Evolutionary conservation across 2,888 invertebrate species (phyloP), one percentile per base, ranked within the genome.

Genomic region (Cactoblastis cactorum): DNA sequence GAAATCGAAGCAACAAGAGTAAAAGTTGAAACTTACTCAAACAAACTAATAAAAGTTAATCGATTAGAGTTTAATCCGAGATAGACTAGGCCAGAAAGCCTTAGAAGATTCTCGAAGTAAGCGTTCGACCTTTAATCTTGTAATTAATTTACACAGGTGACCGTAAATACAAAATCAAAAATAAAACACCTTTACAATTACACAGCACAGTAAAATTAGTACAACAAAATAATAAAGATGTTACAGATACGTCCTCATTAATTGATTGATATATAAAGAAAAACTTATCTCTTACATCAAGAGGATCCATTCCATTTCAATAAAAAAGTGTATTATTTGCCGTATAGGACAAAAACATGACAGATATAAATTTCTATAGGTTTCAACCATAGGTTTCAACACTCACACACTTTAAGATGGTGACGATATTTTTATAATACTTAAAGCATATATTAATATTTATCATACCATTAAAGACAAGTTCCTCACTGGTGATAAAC

Each of bases 21-120:
- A 54, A 60, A 56, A 58, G 57, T 53, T 51, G 52, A 54, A 56
- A 53, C 43, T 47, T 51, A 52, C 46, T 46, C 45, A 47, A 54
- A 51, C 52, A 54, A 50, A 17, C 41, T 18, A 35, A 19, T 24
- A 37, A 39, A 49, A 49, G 33, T 39, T 39, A 53, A 56, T 56
- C 53, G 59, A 58, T 51, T 56, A 45, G 45, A 17, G 8, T 37
- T 17, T 35, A 15, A 32, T 41, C 45, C n/a, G 19, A 37, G 17
- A 56, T 51, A 57, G 61, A 71, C 62, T 72, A 66, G 70, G 67
- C 67, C 62, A 53, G 49, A 54, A 22, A 55, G 53, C 59, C 54
- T 12, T 14, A 53, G 53, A 51, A 53, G 48, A 49, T 57, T 54
- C 34, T 45, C 32, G 28, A 53, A 65, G 57, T 50, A 58, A 62